Evolutionary conservation across 1,140 invertebrate species (phyloP).

Genomic region (Bombyx mandarina): DNA sequence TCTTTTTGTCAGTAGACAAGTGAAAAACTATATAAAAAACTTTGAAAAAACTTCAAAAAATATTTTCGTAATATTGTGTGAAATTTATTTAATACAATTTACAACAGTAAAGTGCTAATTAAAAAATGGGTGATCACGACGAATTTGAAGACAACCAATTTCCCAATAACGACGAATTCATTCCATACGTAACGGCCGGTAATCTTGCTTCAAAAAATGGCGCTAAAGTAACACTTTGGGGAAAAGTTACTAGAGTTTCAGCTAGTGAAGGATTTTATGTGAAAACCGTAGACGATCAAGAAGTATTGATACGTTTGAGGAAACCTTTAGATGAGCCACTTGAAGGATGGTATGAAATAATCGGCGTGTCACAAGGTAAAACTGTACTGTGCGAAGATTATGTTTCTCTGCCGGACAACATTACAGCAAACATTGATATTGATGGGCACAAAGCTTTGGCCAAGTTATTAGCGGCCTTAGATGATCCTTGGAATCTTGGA

Average conservation of each 20-base stretch:
- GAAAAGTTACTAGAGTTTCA: conserved; percentile 57
- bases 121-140: conserved; percentile 51
- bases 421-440: conserved; percentile 56
- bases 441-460: conserved; percentile 61
- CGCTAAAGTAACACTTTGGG: conserved; percentile 60
- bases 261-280: conserved; percentile 57
- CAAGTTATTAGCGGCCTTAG: conserved; percentile 46
- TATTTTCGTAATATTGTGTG: too few relatives aligned
- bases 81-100: background rate
- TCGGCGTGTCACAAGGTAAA: conserved; percentile 58
- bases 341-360: conserved; percentile 64
- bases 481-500: conserved; percentile 66
- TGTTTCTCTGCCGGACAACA: conserved; percentile 48
- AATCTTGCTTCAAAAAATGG: conserved; percentile 56
- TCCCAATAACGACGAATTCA: conserved; percentile 59
- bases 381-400: conserved; percentile 63
- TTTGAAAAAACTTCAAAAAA: too few relatives aligned
- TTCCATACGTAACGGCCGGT: conserved; percentile 61
- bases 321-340: conserved; percentile 51
- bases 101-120: conserved; percentile 5
- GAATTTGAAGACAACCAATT: conserved; percentile 62
- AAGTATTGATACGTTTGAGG: conserved; percentile 49
- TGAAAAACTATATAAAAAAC: too few relatives aligned
- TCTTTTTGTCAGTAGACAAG: too few relatives aligned
- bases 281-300: conserved; percentile 61